Base-by-base conservation (phyloP, 2,797 vertebrate species). In the Galago senegalensis region DNA sequence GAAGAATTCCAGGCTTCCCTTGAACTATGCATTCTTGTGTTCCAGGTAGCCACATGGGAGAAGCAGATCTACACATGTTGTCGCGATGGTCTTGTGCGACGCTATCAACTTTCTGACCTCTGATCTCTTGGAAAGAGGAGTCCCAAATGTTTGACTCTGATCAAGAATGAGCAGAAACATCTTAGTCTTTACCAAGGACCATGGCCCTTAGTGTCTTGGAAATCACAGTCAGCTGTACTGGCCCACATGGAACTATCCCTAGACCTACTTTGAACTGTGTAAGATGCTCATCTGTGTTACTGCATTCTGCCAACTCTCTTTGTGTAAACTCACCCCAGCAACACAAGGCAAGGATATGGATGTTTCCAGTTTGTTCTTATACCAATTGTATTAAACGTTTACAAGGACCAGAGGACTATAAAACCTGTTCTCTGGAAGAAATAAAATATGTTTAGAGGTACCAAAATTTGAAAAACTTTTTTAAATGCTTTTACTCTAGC, bases 1-100 rank as follows among this genome's bases (percentile, higher is more conserved):
- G 63, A 79, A 89, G 73, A 95, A 58, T 86, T 23, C 21, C 69
- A 94, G 77, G 6, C 80, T 83, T 82, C 63, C 56, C 63, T 63
- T 88, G 37, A 95, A 11, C 70, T 69, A 16, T 83, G 91, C 83
- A 94, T 79, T 90, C 89, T 91, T 95, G 23, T 94, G 46, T 97
- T 96, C 49, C 92, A 99, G 99, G 98, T 98, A 0, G 98, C 98
- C 73, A 93, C 97, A 0, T 98, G 98, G 98, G 98, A 99, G 96
- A 99, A 98, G 91, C 97, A 98, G 76, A 98, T 99, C 49, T 99
- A 98, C 79, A 98, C 98, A 0, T 99, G 98, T 92, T 99, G 98
- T 97, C 97, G 99, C 70, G 99, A 99, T 0, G 98, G 98, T 40
- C 81, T 98, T 18, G 98, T 99, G 89, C 98, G 98, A 96, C 98